phyloP scores from a whole-genome alignment of 2,888 invertebrate species.

The Aquatica leii region DNA sequence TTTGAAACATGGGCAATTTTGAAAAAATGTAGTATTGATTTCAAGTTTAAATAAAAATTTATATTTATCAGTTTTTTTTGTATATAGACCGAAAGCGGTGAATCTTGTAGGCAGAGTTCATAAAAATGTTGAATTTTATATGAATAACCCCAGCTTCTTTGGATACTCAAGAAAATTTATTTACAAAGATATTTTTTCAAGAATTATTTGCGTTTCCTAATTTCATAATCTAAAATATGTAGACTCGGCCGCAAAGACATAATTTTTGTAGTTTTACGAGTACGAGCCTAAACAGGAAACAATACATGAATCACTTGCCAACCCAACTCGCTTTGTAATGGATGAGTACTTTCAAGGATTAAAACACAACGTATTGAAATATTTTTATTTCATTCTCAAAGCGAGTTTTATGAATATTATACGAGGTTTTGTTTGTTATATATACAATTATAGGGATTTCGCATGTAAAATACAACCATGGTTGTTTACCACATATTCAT shows the following conservation, averaged over 20 bases:
- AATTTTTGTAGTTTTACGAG: slow-evolving; percentile 60
- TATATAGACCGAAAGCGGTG: background rate
- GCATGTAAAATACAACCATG: slow-evolving; percentile 47
- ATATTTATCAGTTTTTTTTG: too few species aligned
- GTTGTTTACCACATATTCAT: slow-evolving; percentile 42
- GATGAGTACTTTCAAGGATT: slow-evolving; percentile 62
- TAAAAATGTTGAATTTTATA: slow-evolving; percentile 19
- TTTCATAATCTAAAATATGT: slow-evolving; percentile 36
- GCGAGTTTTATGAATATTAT: slow-evolving; percentile 52
- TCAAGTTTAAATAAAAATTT: too few species aligned
- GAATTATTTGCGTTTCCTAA: slow-evolving; percentile 36
- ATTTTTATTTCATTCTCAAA: slow-evolving; percentile 56
- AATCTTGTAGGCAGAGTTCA: background rate
- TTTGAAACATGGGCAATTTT: too few species aligned
- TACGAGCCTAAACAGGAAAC: slow-evolving; percentile 59
- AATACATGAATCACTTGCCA: slow-evolving; percentile 60
- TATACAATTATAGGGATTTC: slow-evolving; percentile 46
- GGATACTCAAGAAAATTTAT: slow-evolving; percentile 26
- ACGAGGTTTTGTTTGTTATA: slow-evolving; percentile 52
- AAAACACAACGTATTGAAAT: slow-evolving; percentile 62
- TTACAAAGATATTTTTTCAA: slow-evolving; percentile 27
- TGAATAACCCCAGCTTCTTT: slow-evolving; percentile 11
- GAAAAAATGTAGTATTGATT: too few species aligned
- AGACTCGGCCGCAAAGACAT: slow-evolving; percentile 55
- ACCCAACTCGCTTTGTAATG: slow-evolving; percentile 51